Base-by-base conservation (phyloP, 2,888 invertebrate species). In the Brachynemurus nebulosus region DNA sequence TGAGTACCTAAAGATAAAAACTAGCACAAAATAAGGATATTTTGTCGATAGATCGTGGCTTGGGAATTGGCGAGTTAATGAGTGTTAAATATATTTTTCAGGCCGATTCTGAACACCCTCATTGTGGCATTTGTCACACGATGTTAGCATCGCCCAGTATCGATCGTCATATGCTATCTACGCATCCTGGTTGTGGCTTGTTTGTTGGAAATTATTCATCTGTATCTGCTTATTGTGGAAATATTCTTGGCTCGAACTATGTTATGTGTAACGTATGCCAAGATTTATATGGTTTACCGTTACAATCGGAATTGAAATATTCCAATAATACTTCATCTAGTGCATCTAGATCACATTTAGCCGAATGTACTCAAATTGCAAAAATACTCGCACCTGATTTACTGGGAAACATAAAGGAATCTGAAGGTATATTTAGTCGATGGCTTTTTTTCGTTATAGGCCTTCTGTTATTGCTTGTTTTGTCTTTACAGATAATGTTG, bases 121-220 rank as follows among this genome's bases (percentile, higher is more conserved):
- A 27, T n/a, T 68, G 68, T 58, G 64, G 66, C 20, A 56, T 71
- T 38, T 73, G 72, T 55, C 62, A 61, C 19, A 9, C 3, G 6
- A 3, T 4, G 7, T 60, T 63, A 35, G 50, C 63, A 11, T 62
- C 66, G 2, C 55, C 61, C 3, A 63, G 64, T 53, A 59, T 72
- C 43, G 61, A 53, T 57, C 57, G 57, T 11, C 67, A 75, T 52
- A 66, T 74, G 66, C 56, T 64, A 19, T 58, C 61, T 1, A 57
- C 63, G 11, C 74, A 75, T 58, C 70, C 71, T 8, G 76, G 76
- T 4, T 76, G 74, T 59, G 70, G 70, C 27, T 56, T 66, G 4
- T 53, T 63, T 45, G 60, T 66, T 62, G 55, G 64, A 51, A n/a
- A n/a, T n/a, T n/a, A n/a, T n/a, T n/a, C n/a, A n/a, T 64, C 67